Evolutionary conservation across 2,113 vertebrate species (phyloP).

Genomic region (Tretioscincus oriximinensis): DNA sequence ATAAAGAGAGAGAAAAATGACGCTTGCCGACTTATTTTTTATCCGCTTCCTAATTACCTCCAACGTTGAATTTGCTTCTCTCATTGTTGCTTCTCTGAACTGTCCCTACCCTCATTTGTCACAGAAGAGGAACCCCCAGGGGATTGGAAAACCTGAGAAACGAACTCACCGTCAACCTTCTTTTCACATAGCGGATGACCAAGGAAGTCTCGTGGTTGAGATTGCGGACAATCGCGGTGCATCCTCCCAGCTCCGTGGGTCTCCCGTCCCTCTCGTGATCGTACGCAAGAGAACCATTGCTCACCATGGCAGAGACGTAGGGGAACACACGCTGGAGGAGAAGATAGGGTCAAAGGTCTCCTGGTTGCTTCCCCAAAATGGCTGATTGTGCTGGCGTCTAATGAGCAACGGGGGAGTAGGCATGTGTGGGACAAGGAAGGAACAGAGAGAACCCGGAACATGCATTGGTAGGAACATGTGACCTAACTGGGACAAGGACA

Average conservation of each 20-base stretch:
- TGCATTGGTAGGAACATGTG: too few species aligned
- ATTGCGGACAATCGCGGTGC: slow-evolving; percentile 92
- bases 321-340: slow-evolving; percentile 86
- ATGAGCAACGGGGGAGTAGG: background rate
- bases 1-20: too few species aligned
- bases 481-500: background rate
- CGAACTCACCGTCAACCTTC: slow-evolving; percentile 87
- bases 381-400: background rate
- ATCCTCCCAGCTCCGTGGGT: slow-evolving; percentile 90
- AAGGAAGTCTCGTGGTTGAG: slow-evolving; percentile 95
- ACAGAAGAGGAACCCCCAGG: background rate
- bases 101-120: too few species aligned
- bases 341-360: background rate
- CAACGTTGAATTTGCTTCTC: too few species aligned
- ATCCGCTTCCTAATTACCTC: too few species aligned
- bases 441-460: background rate
- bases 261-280: slow-evolving; percentile 91
- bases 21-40: too few species aligned
- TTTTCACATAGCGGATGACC: slow-evolving; percentile 91
- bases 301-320: slow-evolving; percentile 92
- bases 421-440: background rate
- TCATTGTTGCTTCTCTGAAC: too few species aligned
- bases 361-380: background rate
- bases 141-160: rapidly evolving
- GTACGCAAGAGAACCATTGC: slow-evolving; percentile 89